Evolutionary conservation across 2,113 vertebrate genomes (phyloP).

Genomic region (Paramormyrops kingsleyae): DNA sequence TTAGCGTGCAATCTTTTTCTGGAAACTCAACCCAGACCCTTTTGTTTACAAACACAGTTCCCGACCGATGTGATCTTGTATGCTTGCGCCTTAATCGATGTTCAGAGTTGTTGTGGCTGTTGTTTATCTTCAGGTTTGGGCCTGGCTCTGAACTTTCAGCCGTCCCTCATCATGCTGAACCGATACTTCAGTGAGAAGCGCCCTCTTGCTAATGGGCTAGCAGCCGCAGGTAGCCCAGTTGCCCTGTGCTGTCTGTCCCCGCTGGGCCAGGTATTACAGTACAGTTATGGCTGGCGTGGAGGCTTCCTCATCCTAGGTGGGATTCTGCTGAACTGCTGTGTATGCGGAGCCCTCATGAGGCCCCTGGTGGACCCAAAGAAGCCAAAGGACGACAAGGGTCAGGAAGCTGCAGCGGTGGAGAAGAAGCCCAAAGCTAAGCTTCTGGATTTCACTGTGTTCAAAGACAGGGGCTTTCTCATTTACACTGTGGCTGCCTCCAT

Average conservation of each 20-base stretch:
- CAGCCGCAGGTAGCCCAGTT: constrained; percentile 86
- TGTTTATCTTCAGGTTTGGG: constrained; percentile 71
- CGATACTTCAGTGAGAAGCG: constrained; percentile 84
- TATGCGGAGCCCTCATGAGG: constrained; percentile 84
- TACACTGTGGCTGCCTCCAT: constrained; percentile 82
- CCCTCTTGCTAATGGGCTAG: constrained; percentile 85
- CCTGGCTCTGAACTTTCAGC: constrained; percentile 89
- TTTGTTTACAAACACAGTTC: not conserved
- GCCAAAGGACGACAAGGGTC: constrained; percentile 23
- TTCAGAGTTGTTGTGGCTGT: not conserved
- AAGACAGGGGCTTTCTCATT: constrained; percentile 77
- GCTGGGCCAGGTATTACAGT: constrained; percentile 79
- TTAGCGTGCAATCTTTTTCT: not conserved
- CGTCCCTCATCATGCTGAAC: constrained; percentile 93
- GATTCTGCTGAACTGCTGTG: constrained; percentile 87
- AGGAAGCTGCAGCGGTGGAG: constrained; percentile 27
- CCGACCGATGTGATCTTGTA: not conserved
- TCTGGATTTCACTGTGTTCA: constrained; percentile 83
- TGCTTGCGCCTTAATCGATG: not conserved
- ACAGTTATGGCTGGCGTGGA: constrained; percentile 82
- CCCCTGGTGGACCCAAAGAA: constrained; percentile 63
- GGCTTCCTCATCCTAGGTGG: constrained; percentile 90
- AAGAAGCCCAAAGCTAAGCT: constrained; percentile 62
- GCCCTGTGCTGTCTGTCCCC: constrained; percentile 87
- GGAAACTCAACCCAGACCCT: not conserved